Evolutionary conservation across 2,113 vertebrate genomes (phyloP).

Genomic region (Cynocephalus volans): DNA sequence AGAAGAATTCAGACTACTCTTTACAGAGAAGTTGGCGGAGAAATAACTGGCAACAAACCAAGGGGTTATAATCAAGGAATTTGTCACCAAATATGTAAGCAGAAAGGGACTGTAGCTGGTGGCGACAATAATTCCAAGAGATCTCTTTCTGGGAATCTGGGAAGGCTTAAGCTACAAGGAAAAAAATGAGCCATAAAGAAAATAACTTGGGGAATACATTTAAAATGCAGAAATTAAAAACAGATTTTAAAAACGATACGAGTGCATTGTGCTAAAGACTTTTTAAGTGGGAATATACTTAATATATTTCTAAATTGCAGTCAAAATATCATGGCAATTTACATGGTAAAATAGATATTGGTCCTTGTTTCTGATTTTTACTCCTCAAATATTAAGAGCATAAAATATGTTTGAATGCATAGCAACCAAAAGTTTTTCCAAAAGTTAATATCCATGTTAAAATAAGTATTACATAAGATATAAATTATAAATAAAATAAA

Average conservation of each 20-base stretch:
- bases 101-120: background rate
- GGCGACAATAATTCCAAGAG: background rate
- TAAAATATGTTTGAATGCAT: background rate
- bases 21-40: background rate
- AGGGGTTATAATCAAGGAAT: background rate
- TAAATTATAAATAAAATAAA: conserved; percentile 11
- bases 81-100: background rate
- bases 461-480: background rate
- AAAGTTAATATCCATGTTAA: background rate
- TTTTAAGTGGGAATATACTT: background rate
- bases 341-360: background rate
- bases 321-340: background rate
- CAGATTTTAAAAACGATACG: background rate
- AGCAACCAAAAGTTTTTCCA: background rate
- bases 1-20: background rate
- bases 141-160: background rate
- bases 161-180: background rate
- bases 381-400: background rate
- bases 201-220: background rate
- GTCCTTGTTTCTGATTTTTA: background rate
- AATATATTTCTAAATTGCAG: background rate
- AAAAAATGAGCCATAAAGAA: background rate
- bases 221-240: background rate
- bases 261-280: background rate
- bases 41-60: background rate